These are phyloP conservation scores for Arrhamphus sclerolepis DNA, from an alignment of 2,797 vertebrate genomes.

Conservation along the genomic window DNA sequence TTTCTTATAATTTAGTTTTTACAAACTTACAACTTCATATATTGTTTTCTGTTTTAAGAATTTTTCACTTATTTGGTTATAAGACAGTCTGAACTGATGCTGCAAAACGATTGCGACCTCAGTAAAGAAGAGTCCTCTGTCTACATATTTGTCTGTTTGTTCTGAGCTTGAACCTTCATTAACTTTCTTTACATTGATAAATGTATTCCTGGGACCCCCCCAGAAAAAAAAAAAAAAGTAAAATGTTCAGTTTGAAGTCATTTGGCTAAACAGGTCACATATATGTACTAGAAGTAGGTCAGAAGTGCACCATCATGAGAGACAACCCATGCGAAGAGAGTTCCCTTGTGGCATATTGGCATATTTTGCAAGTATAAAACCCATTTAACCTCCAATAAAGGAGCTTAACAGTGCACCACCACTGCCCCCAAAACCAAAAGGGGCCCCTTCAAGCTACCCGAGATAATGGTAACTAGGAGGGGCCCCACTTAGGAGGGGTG, in stretches of 20 bases:
- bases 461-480: constrained; percentile 2
- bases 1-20: too few relatives aligned
- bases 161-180: background rate
- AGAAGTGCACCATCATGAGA: background rate
- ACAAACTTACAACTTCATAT: too few relatives aligned
- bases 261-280: background rate
- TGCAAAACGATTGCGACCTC: too few relatives aligned
- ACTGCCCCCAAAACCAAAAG: constrained; percentile 3
- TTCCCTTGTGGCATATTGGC: background rate
- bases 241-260: background rate
- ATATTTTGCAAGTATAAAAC: background rate
- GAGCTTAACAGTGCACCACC: constrained; percentile 2
- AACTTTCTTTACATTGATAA: background rate
- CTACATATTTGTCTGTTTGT: background rate
- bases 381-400: constrained; percentile 2
- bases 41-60: too few relatives aligned
- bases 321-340: background rate
- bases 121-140: too few relatives aligned
- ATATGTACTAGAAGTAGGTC: background rate
- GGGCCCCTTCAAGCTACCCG: constrained; percentile 3
- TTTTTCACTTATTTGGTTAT: too few relatives aligned
- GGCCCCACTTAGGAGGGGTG: constrained; percentile 8
- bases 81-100: too few relatives aligned
- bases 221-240: too few relatives aligned
- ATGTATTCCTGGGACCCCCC: background rate